These are phyloP conservation scores for Eudasyphora cyanicolor DNA, from an alignment of 2,888 invertebrate genomes.

Conservation along the genomic window DNA sequence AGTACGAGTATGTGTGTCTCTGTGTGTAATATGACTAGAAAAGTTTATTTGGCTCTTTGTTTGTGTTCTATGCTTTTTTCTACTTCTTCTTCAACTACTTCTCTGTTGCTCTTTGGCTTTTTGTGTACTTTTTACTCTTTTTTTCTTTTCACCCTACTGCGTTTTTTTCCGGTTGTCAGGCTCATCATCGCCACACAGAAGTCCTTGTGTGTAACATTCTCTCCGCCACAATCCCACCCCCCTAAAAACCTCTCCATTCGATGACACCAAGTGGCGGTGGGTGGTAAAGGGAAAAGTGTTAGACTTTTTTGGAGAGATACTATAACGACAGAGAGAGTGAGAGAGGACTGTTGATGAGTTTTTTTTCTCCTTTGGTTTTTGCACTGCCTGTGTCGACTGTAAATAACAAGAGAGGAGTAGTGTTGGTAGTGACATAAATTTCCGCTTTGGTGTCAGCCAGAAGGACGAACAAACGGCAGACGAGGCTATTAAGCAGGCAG, in stretches of 20 bases:
- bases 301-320: neutral
- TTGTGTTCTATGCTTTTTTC: constrained; percentile 1
- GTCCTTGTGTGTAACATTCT: constrained; percentile 3
- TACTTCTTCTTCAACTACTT: neutral
- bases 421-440: constrained; percentile 66
- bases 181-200: constrained; percentile 9
- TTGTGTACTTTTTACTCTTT: constrained; percentile 53
- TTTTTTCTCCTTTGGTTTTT: neutral
- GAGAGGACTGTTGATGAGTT: neutral
- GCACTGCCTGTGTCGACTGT: neutral
- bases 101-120: constrained; percentile 59
- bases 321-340: neutral
- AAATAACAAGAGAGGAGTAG: constrained; percentile 12
- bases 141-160: neutral
- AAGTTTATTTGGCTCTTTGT: constrained; percentile 49
- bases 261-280: no score
- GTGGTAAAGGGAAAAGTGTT: neutral
- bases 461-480: neutral
- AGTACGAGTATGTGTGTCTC: neutral
- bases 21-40: constrained; percentile 57
- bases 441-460: constrained; percentile 56
- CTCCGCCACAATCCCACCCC: constrained; percentile 29
- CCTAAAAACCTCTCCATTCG: no score
- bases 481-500: constrained; percentile 7
- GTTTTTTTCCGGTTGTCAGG: constrained; percentile 26